Conservation (phyloP, 2,113 vertebrate genomes). For the Haemorhous mexicanus region DNA sequence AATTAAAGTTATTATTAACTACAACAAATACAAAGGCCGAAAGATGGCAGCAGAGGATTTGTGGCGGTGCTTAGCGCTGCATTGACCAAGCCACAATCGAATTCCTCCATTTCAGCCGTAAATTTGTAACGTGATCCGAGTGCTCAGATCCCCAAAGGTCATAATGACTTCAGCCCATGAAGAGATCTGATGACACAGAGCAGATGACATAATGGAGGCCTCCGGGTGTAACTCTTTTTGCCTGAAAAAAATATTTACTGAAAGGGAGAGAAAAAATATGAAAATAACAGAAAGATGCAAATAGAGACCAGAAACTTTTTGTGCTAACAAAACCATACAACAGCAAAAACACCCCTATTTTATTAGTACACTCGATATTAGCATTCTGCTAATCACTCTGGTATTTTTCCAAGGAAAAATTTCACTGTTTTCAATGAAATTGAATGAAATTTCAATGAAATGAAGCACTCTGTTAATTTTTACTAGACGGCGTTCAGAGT, state of each 20-base stretch:
- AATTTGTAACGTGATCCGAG: neutral
- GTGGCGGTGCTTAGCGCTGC: neutral
- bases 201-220: neutral
- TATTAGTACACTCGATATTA: neutral
- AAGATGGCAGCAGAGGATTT: constrained; percentile 44
- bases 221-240: neutral
- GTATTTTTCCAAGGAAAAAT: neutral
- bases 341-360: neutral
- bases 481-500: neutral
- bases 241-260: neutral
- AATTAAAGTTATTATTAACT: rapidly evolving
- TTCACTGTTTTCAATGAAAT: neutral
- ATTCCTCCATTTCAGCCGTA: neutral
- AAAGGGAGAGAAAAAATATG: neutral
- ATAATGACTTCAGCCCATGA: neutral
- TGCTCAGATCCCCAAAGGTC: neutral
- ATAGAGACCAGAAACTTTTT: neutral
- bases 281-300: neutral
- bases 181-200: neutral
- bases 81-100: neutral
- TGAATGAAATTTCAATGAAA: no score
- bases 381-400: neutral
- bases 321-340: neutral
- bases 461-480: neutral
- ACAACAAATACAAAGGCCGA: neutral